Conservation (phyloP, 1,140 invertebrate genomes). For the Eubasilissa regina region DNA sequence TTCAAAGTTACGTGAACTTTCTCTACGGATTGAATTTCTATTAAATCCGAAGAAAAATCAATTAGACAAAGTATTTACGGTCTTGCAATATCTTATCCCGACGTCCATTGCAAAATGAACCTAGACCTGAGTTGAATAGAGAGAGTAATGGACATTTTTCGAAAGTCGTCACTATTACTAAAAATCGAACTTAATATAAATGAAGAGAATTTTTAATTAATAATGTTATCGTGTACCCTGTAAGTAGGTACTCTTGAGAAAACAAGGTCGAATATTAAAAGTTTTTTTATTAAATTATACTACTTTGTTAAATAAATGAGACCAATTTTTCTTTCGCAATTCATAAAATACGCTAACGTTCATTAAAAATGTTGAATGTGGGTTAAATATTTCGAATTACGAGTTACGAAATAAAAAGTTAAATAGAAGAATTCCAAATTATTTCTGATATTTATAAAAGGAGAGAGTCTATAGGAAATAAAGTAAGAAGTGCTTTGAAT, state of each 20-base stretch:
- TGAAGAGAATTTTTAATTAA: slow-evolving; percentile 31
- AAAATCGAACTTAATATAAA: too few species aligned
- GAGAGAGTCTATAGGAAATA: too few species aligned
- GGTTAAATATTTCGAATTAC: too few species aligned
- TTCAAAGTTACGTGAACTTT: too few species aligned
- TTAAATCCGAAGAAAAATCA: neutral
- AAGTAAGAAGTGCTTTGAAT: too few species aligned
- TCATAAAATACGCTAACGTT: slow-evolving; percentile 1
- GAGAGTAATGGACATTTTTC: neutral
- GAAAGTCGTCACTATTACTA: neutral
- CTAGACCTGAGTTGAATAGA: neutral
- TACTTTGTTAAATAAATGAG: neutral
- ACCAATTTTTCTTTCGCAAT: slow-evolving; percentile 8
- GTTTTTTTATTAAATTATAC: neutral
- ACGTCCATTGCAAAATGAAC: neutral
- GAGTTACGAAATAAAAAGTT: too few species aligned
- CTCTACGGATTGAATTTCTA: too few species aligned
- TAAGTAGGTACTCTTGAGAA: neutral
- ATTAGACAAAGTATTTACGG: neutral
- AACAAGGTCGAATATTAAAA: slow-evolving; percentile 22
- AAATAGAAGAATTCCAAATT: too few species aligned
- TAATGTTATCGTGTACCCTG: neutral
- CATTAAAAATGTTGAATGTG: too few species aligned
- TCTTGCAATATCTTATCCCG: slow-evolving; percentile 7
- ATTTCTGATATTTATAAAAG: too few species aligned